Evolutionary conservation across 2,113 vertebrate genomes (phyloP).

Genomic region (Sturnus vulgaris): DNA sequence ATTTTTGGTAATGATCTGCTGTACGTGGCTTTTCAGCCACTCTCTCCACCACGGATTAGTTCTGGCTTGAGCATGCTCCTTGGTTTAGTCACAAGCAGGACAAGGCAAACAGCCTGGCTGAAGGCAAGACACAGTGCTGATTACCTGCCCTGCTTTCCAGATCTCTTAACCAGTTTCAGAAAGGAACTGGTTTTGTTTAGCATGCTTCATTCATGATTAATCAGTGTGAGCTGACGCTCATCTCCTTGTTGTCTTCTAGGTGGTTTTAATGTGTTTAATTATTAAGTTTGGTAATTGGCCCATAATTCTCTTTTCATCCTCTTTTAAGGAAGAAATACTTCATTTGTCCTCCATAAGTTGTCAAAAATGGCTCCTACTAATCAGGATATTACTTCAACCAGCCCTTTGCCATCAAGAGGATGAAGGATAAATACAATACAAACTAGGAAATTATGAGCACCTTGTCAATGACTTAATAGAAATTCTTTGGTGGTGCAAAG

Average conservation of each 20-base stretch:
- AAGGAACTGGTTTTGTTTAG: not conserved
- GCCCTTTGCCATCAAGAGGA: not conserved
- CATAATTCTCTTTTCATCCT: not conserved
- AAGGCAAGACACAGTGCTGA: not conserved
- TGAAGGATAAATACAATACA: not conserved
- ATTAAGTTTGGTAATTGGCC: not conserved
- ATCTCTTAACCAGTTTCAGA: not conserved
- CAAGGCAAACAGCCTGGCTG: not conserved
- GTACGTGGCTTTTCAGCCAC: not conserved
- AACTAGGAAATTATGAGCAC: not conserved
- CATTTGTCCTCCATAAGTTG: not conserved
- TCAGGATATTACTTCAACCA: not conserved
- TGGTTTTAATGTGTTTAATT: not conserved
- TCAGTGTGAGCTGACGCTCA: rapidly evolving
- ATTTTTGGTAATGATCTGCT: not conserved
- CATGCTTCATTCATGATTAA: not conserved
- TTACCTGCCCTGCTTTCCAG: not conserved
- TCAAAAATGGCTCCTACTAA: not conserved
- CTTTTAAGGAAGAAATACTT: not conserved
- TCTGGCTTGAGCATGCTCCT: not conserved
- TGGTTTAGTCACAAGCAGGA: not conserved
- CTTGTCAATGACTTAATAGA: not conserved
- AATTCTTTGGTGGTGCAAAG: not conserved
- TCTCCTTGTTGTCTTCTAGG: not conserved
- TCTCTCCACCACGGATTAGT: not conserved